Evolutionary conservation across 2,113 vertebrate genomes (phyloP).

Genomic region (Corythoichthys haematopterus): DNA sequence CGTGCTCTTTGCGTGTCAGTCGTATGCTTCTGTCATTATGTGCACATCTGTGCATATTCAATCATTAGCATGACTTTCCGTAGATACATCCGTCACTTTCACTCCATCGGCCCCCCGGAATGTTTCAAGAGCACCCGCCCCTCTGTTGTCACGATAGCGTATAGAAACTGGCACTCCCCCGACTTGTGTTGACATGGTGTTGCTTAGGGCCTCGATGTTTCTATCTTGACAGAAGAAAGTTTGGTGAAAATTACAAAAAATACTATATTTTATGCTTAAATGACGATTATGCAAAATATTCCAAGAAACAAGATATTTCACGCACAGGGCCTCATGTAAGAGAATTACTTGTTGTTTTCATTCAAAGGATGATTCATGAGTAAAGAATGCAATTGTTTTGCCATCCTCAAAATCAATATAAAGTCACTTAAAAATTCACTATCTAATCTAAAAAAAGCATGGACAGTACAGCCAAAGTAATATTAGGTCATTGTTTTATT

Average conservation of each 20-base stretch:
- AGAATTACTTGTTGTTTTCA: too few relatives aligned
- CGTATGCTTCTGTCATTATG: conserved; percentile 20
- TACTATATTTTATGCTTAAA: not conserved
- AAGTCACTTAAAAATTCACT: too few relatives aligned
- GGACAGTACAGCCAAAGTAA: too few relatives aligned
- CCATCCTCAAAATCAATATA: too few relatives aligned
- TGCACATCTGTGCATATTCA: conserved; percentile 10
- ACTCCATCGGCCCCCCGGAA: conserved; percentile 26
- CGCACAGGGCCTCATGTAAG: too few relatives aligned
- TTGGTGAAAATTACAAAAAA: not conserved
- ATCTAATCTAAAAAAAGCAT: too few relatives aligned
- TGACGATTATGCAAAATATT: too few relatives aligned
- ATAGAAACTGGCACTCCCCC: conserved; percentile 62
- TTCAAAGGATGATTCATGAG: too few relatives aligned
- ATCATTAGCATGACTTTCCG: conserved; percentile 29
- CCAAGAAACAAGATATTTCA: too few relatives aligned
- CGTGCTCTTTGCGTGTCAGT: conserved; percentile 26
- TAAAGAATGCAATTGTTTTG: too few relatives aligned
- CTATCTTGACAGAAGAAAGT: conserved; percentile 65
- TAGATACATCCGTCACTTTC: conserved; percentile 15
- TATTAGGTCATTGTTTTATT: too few relatives aligned
- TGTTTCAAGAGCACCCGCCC: conserved; percentile 35
- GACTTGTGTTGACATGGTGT: conserved; percentile 63
- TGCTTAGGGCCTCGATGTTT: conserved; percentile 76
- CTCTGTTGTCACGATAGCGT: conserved; percentile 1